A percentile compares a stretch with the other conserved stretches of the same genome.
phyloP scores from a whole-genome alignment of 2,113 vertebrate genomes.

The Brachirus orientalis region DNA sequence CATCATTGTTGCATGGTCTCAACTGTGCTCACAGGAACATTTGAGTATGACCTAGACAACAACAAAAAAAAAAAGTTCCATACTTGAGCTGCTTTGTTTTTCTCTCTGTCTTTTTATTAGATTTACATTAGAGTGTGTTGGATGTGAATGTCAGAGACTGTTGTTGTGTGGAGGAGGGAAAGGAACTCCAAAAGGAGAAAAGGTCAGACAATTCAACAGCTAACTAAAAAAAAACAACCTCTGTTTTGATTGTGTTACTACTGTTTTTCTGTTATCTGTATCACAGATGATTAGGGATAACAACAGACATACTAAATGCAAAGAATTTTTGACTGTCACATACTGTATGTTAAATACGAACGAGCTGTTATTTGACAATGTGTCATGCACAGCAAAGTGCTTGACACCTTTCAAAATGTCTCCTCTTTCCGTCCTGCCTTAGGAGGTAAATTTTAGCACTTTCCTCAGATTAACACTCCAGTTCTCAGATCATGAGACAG shows the following conservation, averaged over 20 bases:
- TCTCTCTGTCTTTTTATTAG: neutral
- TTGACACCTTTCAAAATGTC: constrained; percentile 29
- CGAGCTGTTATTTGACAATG: constrained; percentile 44
- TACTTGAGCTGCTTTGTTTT: constrained; percentile 7
- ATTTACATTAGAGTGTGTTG: constrained; percentile 1
- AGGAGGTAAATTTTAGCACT: constrained; percentile 22
- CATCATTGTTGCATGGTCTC: constrained; percentile 1
- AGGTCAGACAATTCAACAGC: constrained; percentile 14
- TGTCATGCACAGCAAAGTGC: constrained; percentile 43
- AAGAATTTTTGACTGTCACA: constrained; percentile 23
- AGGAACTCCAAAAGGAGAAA: constrained; percentile 23
- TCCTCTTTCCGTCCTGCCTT: constrained; percentile 31
- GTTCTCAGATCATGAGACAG: constrained; percentile 49
- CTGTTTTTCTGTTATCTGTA: neutral
- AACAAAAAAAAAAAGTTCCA: constrained; percentile 20
- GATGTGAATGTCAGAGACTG: constrained; percentile 23
- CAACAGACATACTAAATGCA: constrained; percentile 32
- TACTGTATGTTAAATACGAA: constrained; percentile 11
- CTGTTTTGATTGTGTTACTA: too few relatives aligned
- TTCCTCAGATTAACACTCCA: constrained; percentile 51
- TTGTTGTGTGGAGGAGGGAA: constrained; percentile 20
- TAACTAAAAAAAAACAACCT: too few relatives aligned
- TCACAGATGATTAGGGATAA: too few relatives aligned
- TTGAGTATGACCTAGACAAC: constrained; percentile 40
- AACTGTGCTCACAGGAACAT: constrained; percentile 18